Conservation (phyloP, 2,888 invertebrate species). For the Rotaria magnacalcarata region DNA sequence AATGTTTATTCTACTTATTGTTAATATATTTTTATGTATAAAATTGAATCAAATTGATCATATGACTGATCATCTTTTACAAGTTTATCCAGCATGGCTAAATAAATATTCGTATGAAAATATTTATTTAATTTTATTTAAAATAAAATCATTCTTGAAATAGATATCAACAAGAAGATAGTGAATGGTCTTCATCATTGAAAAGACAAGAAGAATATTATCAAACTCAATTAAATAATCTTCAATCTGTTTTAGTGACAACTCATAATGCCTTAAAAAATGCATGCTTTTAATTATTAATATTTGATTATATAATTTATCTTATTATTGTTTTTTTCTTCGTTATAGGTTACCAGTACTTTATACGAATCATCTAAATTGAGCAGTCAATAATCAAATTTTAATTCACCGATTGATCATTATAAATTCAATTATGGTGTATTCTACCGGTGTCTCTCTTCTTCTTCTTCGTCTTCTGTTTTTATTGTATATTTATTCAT, state of each 20-base stretch:
- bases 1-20: neutral
- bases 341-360: neutral
- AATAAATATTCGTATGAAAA: neutral
- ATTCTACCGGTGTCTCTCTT: neutral
- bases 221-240: neutral
- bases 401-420: neutral
- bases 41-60: slow-evolving; percentile 30
- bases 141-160: neutral
- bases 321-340: no score
- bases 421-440: neutral
- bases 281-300: neutral
- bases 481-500: neutral
- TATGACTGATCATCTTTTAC: neutral
- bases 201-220: slow-evolving; percentile 15
- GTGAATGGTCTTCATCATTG: neutral
- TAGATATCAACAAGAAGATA: neutral
- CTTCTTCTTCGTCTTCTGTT: neutral
- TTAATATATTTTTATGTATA: slow-evolving; percentile 13
- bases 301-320: neutral
- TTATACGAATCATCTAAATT: neutral
- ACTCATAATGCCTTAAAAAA: slow-evolving; percentile 11
- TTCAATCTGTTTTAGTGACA: neutral
- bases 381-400: neutral
- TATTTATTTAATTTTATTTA: neutral
- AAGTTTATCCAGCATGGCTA: neutral